Percentiles rank a stretch among this genome's conserved stretches.
Conservation (phyloP, 2,797 vertebrate species). For the Spinus pinus region DNA sequence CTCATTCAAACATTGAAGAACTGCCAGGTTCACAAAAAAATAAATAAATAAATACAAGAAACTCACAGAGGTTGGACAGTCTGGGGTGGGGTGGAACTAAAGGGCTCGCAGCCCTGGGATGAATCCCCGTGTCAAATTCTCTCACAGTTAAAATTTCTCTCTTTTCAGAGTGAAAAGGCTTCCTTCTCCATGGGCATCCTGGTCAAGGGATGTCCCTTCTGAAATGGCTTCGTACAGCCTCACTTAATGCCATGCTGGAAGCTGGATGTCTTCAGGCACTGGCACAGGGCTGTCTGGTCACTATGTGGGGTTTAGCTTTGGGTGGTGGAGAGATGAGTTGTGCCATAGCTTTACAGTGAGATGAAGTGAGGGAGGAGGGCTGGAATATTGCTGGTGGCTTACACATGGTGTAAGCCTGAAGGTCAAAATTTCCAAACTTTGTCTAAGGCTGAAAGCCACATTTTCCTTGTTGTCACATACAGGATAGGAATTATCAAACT, state of each 20-base stretch:
- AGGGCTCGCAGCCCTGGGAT: background rate
- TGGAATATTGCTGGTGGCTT: background rate
- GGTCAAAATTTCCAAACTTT: background rate
- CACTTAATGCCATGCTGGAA: background rate
- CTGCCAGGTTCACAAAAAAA: background rate
- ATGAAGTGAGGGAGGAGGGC: background rate
- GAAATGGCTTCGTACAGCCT: rapidly evolving
- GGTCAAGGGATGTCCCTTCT: rapidly evolving
- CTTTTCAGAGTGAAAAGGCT: background rate
- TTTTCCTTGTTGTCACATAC: background rate
- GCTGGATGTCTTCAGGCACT: background rate
- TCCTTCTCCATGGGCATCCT: background rate
- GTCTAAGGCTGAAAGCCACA: background rate
- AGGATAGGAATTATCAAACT: background rate
- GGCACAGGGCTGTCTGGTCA: rapidly evolving
- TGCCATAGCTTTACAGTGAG: background rate
- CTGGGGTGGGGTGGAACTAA: background rate
- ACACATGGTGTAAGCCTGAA: rapidly evolving
- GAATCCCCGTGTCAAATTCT: background rate
- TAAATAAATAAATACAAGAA: background rate
- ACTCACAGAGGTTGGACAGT: background rate
- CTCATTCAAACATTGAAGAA: background rate
- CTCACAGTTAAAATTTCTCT: background rate
- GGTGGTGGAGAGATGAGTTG: background rate
- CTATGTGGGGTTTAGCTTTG: background rate